Base-by-base conservation (phyloP, 2,113 vertebrate genomes). In the Callorhinus ursinus region DNA sequence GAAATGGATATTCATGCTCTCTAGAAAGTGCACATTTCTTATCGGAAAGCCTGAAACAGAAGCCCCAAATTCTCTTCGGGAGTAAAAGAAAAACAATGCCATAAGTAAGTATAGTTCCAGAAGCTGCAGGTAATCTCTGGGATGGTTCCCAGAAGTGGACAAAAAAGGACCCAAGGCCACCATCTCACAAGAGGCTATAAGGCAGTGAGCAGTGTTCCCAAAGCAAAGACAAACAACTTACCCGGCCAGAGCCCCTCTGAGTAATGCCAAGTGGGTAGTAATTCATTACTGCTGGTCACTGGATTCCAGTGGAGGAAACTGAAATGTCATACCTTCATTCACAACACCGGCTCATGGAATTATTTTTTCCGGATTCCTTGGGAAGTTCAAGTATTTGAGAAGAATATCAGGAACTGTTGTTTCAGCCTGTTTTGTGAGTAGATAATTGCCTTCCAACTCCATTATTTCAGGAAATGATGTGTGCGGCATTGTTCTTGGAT, bases 361-460 rank as follows among this genome's bases (percentile, higher is more conserved):
- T 99, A 99, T 99, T 99, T 99, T 99, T 99, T 99, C 99, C 99
- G 99, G 98, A 99, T 99, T 99, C 98, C 98, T 99, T 98, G 96
- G 98, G 99, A 99, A 99, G 99, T 98, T 99, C 95, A 99, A 98
- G 98, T 98, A 98, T 99, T 99, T 98, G 97, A 99, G 98, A 99
- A 99, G 99, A 99, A 99, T 99, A 98, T 99, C 99, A 99, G 99
- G 99, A 99, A 99, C 99, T 99, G 98, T 98, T 99, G 98, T 98
- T 99, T 98, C 98, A 98, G 98, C 98, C 98, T 98, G 98, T 98
- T 99, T 98, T 97, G 98, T 97, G 97, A 98, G 98, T 88, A 99
- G 98, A 99, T 99, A 99, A 99, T 98, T 98, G 98, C 98, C 97
- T 98, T 99, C 99, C 99, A 99, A 90, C 95, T 98, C 98, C 89